Conservation (phyloP, 2,888 invertebrate genomes). For the Graphium colonna region DNA sequence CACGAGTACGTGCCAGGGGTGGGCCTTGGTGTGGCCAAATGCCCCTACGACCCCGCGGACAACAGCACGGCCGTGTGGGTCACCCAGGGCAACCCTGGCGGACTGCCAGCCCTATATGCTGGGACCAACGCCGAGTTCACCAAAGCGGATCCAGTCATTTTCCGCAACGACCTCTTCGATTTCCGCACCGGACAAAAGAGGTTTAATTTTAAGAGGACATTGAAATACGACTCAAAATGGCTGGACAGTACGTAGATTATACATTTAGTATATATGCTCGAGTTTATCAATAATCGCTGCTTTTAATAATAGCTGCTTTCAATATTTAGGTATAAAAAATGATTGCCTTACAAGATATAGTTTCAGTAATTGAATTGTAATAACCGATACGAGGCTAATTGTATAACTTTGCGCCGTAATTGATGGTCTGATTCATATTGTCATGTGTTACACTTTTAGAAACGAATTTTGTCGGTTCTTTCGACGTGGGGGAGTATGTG, state of each 20-base stretch:
- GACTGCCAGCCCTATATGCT: conserved; percentile 83
- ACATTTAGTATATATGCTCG: no score
- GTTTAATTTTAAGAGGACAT: conserved; percentile 82
- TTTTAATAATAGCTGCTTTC: no score
- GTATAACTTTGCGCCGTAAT: conserved; percentile 1
- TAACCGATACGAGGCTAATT: background rate
- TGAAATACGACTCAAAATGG: conserved; percentile 87
- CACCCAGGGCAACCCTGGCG: conserved; percentile 83
- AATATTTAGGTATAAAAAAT: no score
- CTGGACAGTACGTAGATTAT: conserved; percentile 86
- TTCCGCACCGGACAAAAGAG: conserved; percentile 80
- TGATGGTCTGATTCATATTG: background rate
- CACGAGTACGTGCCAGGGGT: conserved; percentile 82
- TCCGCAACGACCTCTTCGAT: conserved; percentile 83
- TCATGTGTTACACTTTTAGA: conserved; percentile 67
- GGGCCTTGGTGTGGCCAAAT: conserved; percentile 85
- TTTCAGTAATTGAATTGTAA: background rate
- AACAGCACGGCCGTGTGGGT: conserved; percentile 88
- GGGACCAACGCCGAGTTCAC: conserved; percentile 87
- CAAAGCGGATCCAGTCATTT: conserved; percentile 86
- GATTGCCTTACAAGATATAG: no score
- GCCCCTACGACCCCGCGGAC: conserved; percentile 86
- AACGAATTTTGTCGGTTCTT: conserved; percentile 86
- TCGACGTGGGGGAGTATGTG: conserved; percentile 84
- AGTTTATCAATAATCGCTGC: no score